A percentile compares a stretch with the other conserved stretches of the same genome.
phyloP scores from a whole-genome alignment of 2,888 invertebrate species.

The Flabesymbios commensalis region DNA sequence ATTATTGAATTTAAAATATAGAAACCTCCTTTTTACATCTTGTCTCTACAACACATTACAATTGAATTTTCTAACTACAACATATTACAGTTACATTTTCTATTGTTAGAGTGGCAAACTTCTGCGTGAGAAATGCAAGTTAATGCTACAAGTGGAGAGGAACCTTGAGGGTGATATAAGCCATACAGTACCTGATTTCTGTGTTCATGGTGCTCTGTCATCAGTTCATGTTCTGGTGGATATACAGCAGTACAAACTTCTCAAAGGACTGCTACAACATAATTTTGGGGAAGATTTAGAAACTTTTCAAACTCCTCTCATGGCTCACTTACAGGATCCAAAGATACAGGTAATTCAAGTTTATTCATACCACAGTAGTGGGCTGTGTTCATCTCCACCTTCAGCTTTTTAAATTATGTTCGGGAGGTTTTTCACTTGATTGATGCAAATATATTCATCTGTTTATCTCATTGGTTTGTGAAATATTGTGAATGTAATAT shows the following conservation, averaged over 20 bases:
- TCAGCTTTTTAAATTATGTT: no score
- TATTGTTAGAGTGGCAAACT: constrained; percentile 46
- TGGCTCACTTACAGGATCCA: constrained; percentile 63
- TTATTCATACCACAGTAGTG: no score
- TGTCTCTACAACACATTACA: no score
- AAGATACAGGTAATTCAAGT: constrained; percentile 58
- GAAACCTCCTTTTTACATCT: no score
- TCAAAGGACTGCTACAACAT: constrained; percentile 83
- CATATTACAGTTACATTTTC: no score
- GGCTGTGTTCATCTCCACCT: no score
- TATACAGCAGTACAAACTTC: constrained; percentile 81
- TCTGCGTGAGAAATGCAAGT: constrained; percentile 74
- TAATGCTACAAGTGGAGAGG: constrained; percentile 79
- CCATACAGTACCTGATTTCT: constrained; percentile 75
- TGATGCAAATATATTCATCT: no score
- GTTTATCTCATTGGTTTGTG: no score
- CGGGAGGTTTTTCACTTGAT: no score
- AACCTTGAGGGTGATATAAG: constrained; percentile 72
- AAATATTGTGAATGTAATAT: no score
- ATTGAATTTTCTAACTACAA: no score
- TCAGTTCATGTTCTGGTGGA: constrained; percentile 83
- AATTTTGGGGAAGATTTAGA: constrained; percentile 87
- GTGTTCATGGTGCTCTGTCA: constrained; percentile 81
- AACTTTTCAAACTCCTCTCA: constrained; percentile 51
- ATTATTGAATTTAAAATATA: no score